Evolutionary conservation across 2,797 vertebrate genomes (phyloP), one percentile per base, ranked within the genome.

Genomic region (Lates japonicus): DNA sequence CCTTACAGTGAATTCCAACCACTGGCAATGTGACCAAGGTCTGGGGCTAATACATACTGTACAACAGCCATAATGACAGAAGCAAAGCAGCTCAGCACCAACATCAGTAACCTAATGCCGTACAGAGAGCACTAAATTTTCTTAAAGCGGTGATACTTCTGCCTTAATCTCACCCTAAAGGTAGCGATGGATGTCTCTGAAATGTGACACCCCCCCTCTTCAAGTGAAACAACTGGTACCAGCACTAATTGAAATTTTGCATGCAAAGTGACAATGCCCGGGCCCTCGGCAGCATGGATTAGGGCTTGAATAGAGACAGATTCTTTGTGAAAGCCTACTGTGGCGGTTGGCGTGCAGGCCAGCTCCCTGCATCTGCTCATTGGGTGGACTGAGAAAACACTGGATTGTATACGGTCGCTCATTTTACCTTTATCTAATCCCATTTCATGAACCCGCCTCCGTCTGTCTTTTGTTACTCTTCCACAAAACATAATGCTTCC

Each of bases 181-280:
- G 94, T 93, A 93, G 89, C 84, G 75, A 67, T 82, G 84, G 85
- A 92, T 86, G 85, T 89, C 86, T 86, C 89, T 83, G 91, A 95
- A 95, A 95, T 85, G 85, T 76, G 90, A 95, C 91, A 93, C 94
- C 89, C 85, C 83, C 82, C 25, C 25, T 89, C 86, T 89, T 88
- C 87, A 88, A 91, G 85, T 92, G 88, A 96, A 95, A 95, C 95
- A 96, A 96, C 95, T 95, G 94, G 94, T 95, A 95, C 95, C 95
- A 95, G 95, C 93, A 94, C 95, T 96, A 96, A 96, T 96, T 96
- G 93, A 96, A 95, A 96, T 96, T 96, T 95, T 94, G 95, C 95
- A 96, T 96, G 95, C 94, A 93, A 95, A 94, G 95, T 95, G 93
- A 95, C 95, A 96, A 95, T 95, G 93, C 90, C 89, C 57, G 80